Percentiles rank a stretch among this genome's conserved stretches.
Evolutionary conservation across 2,113 vertebrate species (phyloP).

Genomic region (Falco punctatus): DNA sequence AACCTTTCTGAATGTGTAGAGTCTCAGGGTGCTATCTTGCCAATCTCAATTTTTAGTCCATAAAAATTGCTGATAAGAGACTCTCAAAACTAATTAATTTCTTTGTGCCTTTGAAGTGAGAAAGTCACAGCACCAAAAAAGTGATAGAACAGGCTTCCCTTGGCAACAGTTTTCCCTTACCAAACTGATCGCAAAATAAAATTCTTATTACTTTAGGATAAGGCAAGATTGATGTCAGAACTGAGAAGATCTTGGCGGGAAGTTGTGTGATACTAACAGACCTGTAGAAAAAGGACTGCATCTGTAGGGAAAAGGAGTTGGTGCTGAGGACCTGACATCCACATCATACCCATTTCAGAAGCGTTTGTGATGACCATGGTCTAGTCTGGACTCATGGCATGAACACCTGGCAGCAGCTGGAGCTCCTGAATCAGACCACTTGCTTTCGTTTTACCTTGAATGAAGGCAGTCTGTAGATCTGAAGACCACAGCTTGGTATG

Average conservation of each 20-base stretch:
- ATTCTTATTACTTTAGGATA: neutral
- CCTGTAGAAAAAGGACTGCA: neutral
- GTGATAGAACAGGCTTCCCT: neutral
- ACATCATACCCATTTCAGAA: neutral
- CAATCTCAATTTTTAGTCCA: neutral
- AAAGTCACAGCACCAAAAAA: neutral
- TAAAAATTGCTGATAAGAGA: fast-evolving
- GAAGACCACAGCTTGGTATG: neutral
- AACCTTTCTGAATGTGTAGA: neutral
- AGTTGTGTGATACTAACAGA: neutral
- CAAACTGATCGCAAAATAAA: neutral
- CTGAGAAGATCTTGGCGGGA: neutral
- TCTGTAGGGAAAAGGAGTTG: no score
- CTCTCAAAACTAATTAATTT: neutral
- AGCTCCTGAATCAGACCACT: neutral
- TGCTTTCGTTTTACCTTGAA: neutral
- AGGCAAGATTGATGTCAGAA: neutral
- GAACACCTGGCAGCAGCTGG: neutral
- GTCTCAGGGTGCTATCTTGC: neutral
- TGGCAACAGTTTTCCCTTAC: neutral
- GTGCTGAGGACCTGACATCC: neutral
- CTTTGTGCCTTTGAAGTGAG: neutral
- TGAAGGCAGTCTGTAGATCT: neutral
- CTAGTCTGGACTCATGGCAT: neutral
- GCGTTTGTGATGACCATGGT: neutral